Base-by-base conservation (phyloP, 2,113 vertebrate species). In the Poeciliopsis prolifica region DNA sequence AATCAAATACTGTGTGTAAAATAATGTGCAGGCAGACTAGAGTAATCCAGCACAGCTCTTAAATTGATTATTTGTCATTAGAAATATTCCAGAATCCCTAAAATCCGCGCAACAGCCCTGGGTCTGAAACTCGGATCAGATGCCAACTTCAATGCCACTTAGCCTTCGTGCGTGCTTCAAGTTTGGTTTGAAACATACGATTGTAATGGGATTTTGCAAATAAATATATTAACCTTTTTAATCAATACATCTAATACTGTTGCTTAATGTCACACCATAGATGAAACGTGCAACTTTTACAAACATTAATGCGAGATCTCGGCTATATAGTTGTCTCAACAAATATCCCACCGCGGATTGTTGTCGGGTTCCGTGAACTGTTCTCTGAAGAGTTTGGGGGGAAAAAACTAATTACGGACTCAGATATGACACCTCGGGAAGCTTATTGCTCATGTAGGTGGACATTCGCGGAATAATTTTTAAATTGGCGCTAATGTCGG, bases 261-360 rank as follows among this genome's bases (percentile, higher is more conserved):
- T 14, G 26, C 62, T 26, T n/a, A 5, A 28, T 7, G 8, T 9
- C n/a, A 10, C 22, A 58, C 22, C 51, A 58, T 3, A 58, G 51
- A n/a, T 58, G 51, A 19, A 58, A 58, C 42, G 72, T 72, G 61
- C 0, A 88, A 91, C 84, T 88, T 42, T 91, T 85, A 62, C 28
- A 0, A 74, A 54, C 26, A 1, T 31, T 44, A 42, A 42, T 42
- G 26, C 31, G 13, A 5, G 19, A 79, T 68, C 65, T 62, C 26
- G 9, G 58, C 19, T 48, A 48, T 11, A 74, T 72, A 44, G 13
- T 82, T 64, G 67, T n/a, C 24, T 54, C 17, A 22, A 26, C 29
- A 28, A 33, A 74, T 80, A 51, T 31, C 30, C 26, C 13, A 10
- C 26, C n/a, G 61, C 62, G 44, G 54, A 42, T 40, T n/a, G 40